A percentile compares a stretch with the other conserved stretches of the same genome.
Conservation (phyloP, 1,140 invertebrate genomes). For the Saccostrea echinata region DNA sequence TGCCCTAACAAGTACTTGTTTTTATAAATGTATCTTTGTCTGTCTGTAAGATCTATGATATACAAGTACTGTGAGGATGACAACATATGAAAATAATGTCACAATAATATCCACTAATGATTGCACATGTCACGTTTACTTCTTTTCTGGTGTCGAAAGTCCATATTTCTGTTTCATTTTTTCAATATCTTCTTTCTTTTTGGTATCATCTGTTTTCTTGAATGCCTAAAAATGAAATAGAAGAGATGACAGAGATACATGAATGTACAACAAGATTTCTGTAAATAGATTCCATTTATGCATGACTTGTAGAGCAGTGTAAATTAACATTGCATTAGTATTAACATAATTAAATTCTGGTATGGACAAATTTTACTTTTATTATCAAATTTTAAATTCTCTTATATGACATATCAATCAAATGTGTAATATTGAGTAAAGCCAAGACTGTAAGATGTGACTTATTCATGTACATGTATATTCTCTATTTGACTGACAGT, state of each 20-base stretch:
- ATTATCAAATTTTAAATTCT: too few species aligned
- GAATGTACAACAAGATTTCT: too few species aligned
- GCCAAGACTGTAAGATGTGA: too few species aligned
- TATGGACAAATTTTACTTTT: conserved; percentile 16
- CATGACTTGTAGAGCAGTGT: not conserved
- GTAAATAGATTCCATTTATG: too few species aligned
- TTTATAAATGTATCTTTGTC: not conserved
- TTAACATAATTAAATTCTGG: not conserved
- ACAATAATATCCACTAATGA: conserved; percentile 1
- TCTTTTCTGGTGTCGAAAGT: conserved; percentile 81
- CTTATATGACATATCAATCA: too few species aligned
- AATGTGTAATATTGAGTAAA: too few species aligned
- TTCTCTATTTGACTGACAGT: too few species aligned
- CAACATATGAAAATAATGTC: not conserved
- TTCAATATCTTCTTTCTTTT: conserved; percentile 98
- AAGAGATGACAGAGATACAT: not conserved
- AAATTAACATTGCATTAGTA: too few species aligned
- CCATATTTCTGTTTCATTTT: conserved; percentile 97
- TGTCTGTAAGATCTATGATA: not conserved
- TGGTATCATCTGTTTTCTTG: conserved; percentile 97
- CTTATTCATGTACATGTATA: too few species aligned
- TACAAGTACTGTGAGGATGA: not conserved
- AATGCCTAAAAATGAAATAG: conserved; percentile 86
- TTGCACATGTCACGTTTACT: conserved; percentile 65
- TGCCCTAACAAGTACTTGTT: not conserved